Percentiles rank a stretch among this genome's conserved stretches.
phyloP scores from a whole-genome alignment of 1,140 invertebrate species.

The Manduca sexta region DNA sequence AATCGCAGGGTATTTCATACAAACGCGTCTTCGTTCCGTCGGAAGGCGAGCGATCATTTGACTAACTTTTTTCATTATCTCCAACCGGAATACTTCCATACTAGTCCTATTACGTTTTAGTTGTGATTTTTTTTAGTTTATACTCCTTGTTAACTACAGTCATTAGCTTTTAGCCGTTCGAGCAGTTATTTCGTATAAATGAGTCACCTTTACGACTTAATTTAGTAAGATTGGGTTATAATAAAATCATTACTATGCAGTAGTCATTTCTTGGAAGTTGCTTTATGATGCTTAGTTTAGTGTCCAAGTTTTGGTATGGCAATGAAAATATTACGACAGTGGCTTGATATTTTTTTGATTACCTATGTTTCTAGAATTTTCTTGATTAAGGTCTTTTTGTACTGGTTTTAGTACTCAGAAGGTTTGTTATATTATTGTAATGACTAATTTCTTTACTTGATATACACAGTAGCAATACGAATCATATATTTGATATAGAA shows the following conservation, averaged over 20 bases:
- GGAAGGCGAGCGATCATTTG: conserved; percentile 50
- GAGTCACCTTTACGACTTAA: conserved; percentile 2
- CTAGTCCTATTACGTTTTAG: conserved; percentile 48
- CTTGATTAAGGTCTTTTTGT: too few species aligned
- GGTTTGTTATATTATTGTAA: too few species aligned
- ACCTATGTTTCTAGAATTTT: too few species aligned
- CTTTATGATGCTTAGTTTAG: not conserved
- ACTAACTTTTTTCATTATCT: conserved; percentile 66
- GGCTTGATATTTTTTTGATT: too few species aligned
- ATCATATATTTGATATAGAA: too few species aligned
- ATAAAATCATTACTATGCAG: not conserved
- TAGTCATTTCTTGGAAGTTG: not conserved
- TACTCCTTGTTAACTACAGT: conserved; percentile 36
- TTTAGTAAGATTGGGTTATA: conserved; percentile 1
- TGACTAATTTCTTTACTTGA: too few species aligned
- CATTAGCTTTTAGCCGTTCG: conserved; percentile 31
- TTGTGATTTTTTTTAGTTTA: conserved; percentile 33
- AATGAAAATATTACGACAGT: too few species aligned
- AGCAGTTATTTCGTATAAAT: not conserved
- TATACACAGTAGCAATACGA: too few species aligned
- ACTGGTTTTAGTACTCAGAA: too few species aligned
- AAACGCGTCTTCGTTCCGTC: conserved; percentile 15
- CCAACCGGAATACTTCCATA: conserved; percentile 48
- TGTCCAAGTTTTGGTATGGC: too few species aligned
- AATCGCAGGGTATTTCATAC: not conserved